Evolutionary conservation across 2,113 vertebrate genomes (phyloP).

Genomic region (Chaetura pelagica): DNA sequence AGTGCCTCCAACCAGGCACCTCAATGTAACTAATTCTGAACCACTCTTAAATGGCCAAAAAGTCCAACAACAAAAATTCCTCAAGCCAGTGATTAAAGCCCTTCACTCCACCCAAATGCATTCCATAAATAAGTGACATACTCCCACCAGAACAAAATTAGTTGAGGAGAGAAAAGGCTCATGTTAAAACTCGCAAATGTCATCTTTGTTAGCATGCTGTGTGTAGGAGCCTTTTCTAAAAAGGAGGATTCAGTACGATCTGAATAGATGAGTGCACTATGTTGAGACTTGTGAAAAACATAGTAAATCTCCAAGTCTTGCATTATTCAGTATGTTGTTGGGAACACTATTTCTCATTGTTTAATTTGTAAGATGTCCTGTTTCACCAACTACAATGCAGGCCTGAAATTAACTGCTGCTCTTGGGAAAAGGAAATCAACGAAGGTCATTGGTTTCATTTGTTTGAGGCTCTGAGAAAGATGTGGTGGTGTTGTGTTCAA

Average conservation of each 20-base stretch:
- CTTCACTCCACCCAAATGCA: not conserved
- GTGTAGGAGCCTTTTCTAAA: conserved; percentile 25
- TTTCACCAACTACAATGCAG: not conserved
- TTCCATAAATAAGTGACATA: conserved; percentile 59
- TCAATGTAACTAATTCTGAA: not conserved
- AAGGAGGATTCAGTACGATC: not conserved
- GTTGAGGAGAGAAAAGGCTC: conserved; percentile 10
- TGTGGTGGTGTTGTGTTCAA: not conserved
- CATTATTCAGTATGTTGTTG: not conserved
- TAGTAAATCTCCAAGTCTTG: not conserved
- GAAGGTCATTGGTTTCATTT: not conserved
- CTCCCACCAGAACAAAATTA: conserved; percentile 32
- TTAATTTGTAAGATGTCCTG: not conserved
- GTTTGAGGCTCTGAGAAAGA: not conserved
- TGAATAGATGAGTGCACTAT: conserved; percentile 22
- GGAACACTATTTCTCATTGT: not conserved
- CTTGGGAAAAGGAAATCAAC: not conserved
- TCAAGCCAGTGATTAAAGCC: not conserved
- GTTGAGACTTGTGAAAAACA: not conserved
- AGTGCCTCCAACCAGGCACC: not conserved
- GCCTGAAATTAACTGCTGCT: not conserved
- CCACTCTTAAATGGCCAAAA: not conserved
- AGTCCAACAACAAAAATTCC: not conserved
- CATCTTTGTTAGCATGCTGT: conserved; percentile 31
- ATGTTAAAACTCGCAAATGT: not conserved